Evolutionary conservation across 2,113 vertebrate species (phyloP).

Genomic region (Tenrec ecaudatus): DNA sequence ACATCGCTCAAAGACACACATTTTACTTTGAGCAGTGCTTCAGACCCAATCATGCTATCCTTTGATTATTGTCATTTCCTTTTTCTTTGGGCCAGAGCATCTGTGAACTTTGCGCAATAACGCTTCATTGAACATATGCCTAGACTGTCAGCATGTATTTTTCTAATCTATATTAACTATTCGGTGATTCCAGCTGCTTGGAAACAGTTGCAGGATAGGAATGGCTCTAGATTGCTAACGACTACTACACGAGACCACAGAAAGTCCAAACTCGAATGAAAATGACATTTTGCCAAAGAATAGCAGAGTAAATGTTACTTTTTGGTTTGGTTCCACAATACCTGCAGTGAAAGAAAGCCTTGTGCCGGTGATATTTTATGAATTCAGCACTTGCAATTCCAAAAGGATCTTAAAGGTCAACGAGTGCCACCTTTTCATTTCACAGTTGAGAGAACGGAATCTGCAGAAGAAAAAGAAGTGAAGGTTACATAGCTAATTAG

Average conservation of each 20-base stretch:
- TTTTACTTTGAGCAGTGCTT: conserved; percentile 63
- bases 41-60: conserved; percentile 47
- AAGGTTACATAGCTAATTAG: conserved; percentile 64
- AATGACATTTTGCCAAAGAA: conserved; percentile 56
- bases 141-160: conserved; percentile 58
- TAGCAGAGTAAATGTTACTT: conserved; percentile 51
- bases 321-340: conserved; percentile 55
- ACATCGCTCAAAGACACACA: conserved; percentile 36
- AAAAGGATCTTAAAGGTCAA: conserved; percentile 75
- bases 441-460: conserved; percentile 67
- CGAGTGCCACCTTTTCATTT: conserved; percentile 76
- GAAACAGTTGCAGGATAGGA: conserved; percentile 42
- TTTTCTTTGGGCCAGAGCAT: not conserved
- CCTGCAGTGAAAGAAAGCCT: conserved; percentile 59
- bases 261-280: conserved; percentile 66
- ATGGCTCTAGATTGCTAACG: conserved; percentile 43
- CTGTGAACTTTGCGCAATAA: conserved; percentile 45
- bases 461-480: conserved; percentile 41
- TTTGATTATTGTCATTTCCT: conserved; percentile 16
- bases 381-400: conserved; percentile 71
- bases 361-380: conserved; percentile 50
- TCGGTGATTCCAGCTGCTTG: conserved; percentile 49
- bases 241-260: conserved; percentile 36
- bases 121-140: conserved; percentile 60
- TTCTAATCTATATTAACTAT: conserved; percentile 59